Evolutionary conservation across 2,113 vertebrate species (phyloP).

Genomic region (Piprites chloris): DNA sequence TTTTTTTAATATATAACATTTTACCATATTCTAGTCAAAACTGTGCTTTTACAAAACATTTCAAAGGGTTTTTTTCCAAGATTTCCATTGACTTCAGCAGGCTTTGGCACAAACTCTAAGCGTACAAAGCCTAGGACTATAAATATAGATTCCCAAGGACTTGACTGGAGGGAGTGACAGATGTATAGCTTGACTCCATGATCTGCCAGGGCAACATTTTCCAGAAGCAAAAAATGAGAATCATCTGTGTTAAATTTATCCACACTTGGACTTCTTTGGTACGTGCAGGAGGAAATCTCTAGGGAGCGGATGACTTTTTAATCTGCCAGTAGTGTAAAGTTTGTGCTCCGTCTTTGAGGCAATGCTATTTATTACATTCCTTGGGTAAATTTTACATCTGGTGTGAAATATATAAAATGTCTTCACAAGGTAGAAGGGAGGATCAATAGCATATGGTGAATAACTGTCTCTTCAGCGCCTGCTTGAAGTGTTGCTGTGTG

Average conservation of each 20-base stretch:
- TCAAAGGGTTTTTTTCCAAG: not conserved
- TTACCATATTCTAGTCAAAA: conserved; percentile 10
- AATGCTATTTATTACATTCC: conserved; percentile 2
- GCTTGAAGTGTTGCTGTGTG: not conserved
- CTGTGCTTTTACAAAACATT: not conserved
- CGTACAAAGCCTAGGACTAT: not conserved
- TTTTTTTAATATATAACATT: not conserved
- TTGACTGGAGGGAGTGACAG: conserved; percentile 47
- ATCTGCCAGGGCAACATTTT: conserved; percentile 38
- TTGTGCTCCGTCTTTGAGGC: not conserved
- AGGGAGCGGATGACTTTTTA: conserved; percentile 20
- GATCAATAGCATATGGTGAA: not conserved
- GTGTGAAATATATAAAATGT: not conserved
- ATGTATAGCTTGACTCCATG: conserved; percentile 18
- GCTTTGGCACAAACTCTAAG: conserved; percentile 1
- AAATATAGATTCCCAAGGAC: conserved; percentile 36
- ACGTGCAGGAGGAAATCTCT: conserved; percentile 27
- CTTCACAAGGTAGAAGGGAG: not conserved
- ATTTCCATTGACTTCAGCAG: conserved; percentile 1
- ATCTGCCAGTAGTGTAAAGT: not conserved
- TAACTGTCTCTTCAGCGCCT: not conserved
- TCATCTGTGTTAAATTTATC: conserved; percentile 51
- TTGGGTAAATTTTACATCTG: conserved; percentile 23
- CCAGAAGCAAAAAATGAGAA: conserved; percentile 57
- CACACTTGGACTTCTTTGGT: conserved; percentile 36